Evolutionary conservation across 2,797 vertebrate species (phyloP), one percentile per base, ranked within the genome.

Genomic region (Brachyalestes nurse): DNA sequence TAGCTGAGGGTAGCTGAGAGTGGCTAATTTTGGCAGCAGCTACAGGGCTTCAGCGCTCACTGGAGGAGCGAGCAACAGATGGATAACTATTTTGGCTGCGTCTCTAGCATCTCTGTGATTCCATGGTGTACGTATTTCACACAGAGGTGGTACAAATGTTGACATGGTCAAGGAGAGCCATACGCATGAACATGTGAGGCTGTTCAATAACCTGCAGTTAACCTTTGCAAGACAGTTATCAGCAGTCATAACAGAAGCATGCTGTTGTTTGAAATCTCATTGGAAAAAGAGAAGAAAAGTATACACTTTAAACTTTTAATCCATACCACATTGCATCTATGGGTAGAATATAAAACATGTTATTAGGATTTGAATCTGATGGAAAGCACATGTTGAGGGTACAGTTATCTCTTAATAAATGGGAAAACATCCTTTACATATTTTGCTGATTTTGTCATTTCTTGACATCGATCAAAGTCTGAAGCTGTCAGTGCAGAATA

Each of bases 51-150:
- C 38, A 40, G 49, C 81, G 47, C 71, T 84, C 85, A 82, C 84
- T 83, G 75, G 81, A 86, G 85, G 83, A 78, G 77, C 81, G 51
- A 79, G 87, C 82, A 89, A 91, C 93, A 94, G 92, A 93, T 93
- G 92, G 91, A 89, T 89, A 93, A 92, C 90, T 93, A 93, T 93
- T 93, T 90, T 91, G 87, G 91, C 90, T 84, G 88, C 86, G 87
- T 91, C 88, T 86, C 53, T 90, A 89, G 86, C 88, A 89, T 90
- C 89, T 86, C 89, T 91, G 87, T 83, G 74, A 78, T 88, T 88
- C 90, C 88, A 85, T 83, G 74, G 72, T 88, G 85, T 80, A 86
- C 79, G 84, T 87, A 21, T 76, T 19, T 53, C 40, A 66, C 47
- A 83, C 77, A 75, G 75, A 81, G 66, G 23, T 69, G 51, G 40